Base-by-base conservation (phyloP, 2,888 invertebrate species). In the Rhingia campestris region DNA sequence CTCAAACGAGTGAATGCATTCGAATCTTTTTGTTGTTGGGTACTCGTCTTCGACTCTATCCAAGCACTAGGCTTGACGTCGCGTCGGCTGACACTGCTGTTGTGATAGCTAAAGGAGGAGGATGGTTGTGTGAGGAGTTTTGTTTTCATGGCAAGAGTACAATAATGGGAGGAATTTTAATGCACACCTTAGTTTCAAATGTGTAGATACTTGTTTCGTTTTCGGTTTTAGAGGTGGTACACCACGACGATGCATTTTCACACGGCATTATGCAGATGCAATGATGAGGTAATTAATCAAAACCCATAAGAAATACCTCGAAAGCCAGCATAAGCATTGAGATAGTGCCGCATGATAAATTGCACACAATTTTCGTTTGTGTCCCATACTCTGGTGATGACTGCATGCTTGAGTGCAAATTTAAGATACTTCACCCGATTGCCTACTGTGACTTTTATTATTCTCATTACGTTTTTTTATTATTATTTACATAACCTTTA, bases 201-300 rank as follows among this genome's bases (percentile, higher is more conserved):
- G 79, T 81, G 59, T 47, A 54, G 66, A 72, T 66, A 58, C 43
- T 63, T 63, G 37, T 59, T 37, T 49, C 54, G 22, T 7, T 54
- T 33, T 51, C 9, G 10, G 39, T 49, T 32, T 53, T 14, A 12
- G 43, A 43, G 70, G 66, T 67, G 66, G 63, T 39, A 41, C 49
- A 69, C 79, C 30, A 61, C 58, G 12, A 49, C 64, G 32, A 41
- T 72, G 70, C 39, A 75, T 80, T 80, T 85, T 85, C 80, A 80
- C 84, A 85, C 56, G 80, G 56, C 80, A 80, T 80, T 85, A 85
- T 85, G 84, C 56, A 75, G 84, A 85, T 84, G 56, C 64, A 59
- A 45, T 53, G 70, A 70, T 85, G 80, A 70, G 75, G 84, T 81
- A 80, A 80, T 85, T 85, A 85, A 85, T 85, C 84, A 85, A 85